Base-by-base conservation (phyloP, 2,888 invertebrate genomes). In the Toxonevra muliebris region DNA sequence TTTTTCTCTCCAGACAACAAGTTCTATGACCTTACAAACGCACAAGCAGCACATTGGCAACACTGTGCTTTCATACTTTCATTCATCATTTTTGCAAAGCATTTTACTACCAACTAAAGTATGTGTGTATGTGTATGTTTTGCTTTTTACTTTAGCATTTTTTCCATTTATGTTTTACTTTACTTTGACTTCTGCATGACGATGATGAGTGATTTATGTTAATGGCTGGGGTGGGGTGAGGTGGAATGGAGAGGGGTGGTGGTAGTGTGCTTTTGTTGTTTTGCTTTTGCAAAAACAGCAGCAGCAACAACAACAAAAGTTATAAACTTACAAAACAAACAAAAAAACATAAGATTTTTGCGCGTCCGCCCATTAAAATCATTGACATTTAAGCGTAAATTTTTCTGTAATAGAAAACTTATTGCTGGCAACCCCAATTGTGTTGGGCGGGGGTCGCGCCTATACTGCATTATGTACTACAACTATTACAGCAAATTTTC, bases 1-100 rank as follows among this genome's bases (percentile, higher is more conserved):
- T 59, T 57, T 68, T 69, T 70, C 55, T 52, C 41, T 17, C 48
- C 65, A 68, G 65, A 70, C 55, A 70, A 79, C 79, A 81, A 81
- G 81, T 81, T 82, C 82, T 76, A 80, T 82, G 81, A 81, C 81
- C 81, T 82, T 81, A 82, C 81, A 82, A 78, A 61, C 19, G 50
- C 50, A 57, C 48, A 52, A 60, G 53, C 42, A 30, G 30, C 15
- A 66, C 66, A 57, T 42, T 61, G 5, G 57, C 54, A 48, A 41
- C 45, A 66, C 55, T 59, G 59, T 60, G 60, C 65, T 59, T 45
- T 60, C 54, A 43, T 52, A 52, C 57, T 55, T 57, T 55, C 66
- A 66, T 66, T 66, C 66, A 66, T 67, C 67, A 58, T 67, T 67
- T 64, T 59, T 45, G 45, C 62, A 66, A 13, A 13, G 54, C 13